These are phyloP conservation scores for Listrodromus nycthemerus DNA, from an alignment of 2,888 invertebrate species.

Conservation along the genomic window DNA sequence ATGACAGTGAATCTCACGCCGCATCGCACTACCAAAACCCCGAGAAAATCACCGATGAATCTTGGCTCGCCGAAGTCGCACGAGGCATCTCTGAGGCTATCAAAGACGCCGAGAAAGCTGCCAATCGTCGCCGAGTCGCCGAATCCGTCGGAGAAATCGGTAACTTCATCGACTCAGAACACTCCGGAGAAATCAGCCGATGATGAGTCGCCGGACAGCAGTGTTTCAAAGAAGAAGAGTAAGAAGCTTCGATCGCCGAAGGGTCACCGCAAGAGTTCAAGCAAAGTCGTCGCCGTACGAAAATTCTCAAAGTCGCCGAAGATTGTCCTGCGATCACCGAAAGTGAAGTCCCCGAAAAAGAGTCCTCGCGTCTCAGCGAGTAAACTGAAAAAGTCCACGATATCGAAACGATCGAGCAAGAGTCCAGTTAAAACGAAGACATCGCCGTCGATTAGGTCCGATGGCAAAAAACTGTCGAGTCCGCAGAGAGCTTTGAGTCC, in stretches of 20 bases:
- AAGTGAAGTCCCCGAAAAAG: constrained; percentile 63
- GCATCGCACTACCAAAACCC: constrained; percentile 75
- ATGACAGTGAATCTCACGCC: constrained; percentile 74
- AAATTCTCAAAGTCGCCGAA: constrained; percentile 75
- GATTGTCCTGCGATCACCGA: constrained; percentile 69
- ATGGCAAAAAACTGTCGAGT: not conserved
- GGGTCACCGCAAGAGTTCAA: constrained; percentile 21
- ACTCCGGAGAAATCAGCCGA: constrained; percentile 30
- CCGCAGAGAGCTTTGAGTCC: not conserved
- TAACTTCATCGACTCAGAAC: constrained; percentile 40
- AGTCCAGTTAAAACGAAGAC: constrained; percentile 46
- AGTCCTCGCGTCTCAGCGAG: constrained; percentile 60
- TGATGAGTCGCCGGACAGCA: not conserved
- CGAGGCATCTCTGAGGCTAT: constrained; percentile 65
- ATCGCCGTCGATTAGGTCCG: not conserved
- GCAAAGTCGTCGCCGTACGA: constrained; percentile 21
- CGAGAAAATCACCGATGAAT: constrained; percentile 75
- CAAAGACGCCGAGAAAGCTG: constrained; percentile 76
- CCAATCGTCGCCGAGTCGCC: constrained; percentile 70
- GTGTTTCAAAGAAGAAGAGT: not conserved
- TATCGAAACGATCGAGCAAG: constrained; percentile 15
- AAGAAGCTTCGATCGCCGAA: constrained; percentile 25
- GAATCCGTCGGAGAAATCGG: constrained; percentile 64
- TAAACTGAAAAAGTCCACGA: constrained; percentile 51
- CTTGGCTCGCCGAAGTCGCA: constrained; percentile 76